phyloP scores from a whole-genome alignment of 2,888 invertebrate genomes.

The Neoitamus cyanurus region DNA sequence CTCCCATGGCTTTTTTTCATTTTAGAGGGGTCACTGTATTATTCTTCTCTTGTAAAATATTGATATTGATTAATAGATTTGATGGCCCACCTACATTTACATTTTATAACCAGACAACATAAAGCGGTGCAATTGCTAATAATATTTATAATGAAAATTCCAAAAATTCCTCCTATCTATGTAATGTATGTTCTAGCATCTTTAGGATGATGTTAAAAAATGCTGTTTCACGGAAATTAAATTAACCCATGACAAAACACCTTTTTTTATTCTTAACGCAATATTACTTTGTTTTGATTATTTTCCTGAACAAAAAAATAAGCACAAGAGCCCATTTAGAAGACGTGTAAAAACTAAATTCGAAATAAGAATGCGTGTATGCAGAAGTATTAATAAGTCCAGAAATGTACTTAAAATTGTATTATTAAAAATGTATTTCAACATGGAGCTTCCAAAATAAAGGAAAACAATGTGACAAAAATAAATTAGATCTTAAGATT shows the following conservation, averaged over 20 bases:
- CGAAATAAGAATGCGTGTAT: not conserved
- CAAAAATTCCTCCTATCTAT: not conserved
- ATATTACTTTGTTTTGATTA: not conserved
- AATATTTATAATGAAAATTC: not conserved
- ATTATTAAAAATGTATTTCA: not conserved
- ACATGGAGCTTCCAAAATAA: constrained; percentile 6
- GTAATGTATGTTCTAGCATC: no score
- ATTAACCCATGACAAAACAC: not conserved
- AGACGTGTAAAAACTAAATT: not conserved
- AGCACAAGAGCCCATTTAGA: not conserved
- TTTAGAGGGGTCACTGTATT: no score
- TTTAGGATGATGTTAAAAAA: no score
- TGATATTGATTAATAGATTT: not conserved
- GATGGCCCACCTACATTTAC: not conserved
- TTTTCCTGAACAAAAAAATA: not conserved
- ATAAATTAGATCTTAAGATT: not conserved
- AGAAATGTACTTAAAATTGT: not conserved
- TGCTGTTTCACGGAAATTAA: not conserved
- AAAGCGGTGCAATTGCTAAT: no score
- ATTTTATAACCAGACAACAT: not conserved
- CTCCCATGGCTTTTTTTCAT: no score
- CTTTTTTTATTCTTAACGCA: not conserved
- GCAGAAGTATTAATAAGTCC: not conserved
- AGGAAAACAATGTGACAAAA: constrained; percentile 17
- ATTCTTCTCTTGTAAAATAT: not conserved